phyloP scores from a whole-genome alignment of 1,140 invertebrate species.

The Drusus annulatus region DNA sequence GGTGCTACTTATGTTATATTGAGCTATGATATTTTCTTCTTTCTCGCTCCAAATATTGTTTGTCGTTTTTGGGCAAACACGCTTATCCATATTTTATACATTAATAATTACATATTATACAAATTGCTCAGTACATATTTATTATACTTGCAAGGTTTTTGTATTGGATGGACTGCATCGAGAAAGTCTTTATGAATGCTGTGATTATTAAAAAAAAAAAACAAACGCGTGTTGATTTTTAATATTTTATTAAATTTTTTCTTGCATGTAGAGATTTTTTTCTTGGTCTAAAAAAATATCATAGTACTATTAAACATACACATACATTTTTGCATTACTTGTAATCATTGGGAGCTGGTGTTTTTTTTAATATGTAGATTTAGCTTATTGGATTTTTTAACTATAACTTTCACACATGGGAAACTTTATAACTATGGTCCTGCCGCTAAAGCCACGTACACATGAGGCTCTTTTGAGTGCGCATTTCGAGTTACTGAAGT shows the following conservation, averaged over 20 bases:
- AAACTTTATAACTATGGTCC: no score
- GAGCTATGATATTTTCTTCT: conserved; percentile 18
- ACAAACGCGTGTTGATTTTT: not conserved
- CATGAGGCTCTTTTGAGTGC: no score
- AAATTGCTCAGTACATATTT: not conserved
- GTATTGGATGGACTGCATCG: not conserved
- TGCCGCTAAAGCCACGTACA: no score
- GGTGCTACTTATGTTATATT: conserved; percentile 19
- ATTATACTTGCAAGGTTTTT: not conserved
- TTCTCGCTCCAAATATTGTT: not conserved
- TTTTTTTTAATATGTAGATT: no score
- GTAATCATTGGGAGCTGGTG: no score
- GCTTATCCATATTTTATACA: not conserved
- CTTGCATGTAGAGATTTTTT: not conserved
- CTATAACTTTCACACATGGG: no score
- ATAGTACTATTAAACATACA: no score
- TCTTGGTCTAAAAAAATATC: not conserved
- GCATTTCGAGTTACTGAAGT: no score
- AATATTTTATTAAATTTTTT: not conserved
- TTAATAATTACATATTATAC: no score
- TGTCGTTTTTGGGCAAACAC: not conserved
- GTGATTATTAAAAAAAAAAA: not conserved
- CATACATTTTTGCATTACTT: no score
- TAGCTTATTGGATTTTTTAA: no score
- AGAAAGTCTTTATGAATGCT: conserved; percentile 5